Conservation (phyloP, 2,113 vertebrate species). For the Struthidea cinerea region DNA sequence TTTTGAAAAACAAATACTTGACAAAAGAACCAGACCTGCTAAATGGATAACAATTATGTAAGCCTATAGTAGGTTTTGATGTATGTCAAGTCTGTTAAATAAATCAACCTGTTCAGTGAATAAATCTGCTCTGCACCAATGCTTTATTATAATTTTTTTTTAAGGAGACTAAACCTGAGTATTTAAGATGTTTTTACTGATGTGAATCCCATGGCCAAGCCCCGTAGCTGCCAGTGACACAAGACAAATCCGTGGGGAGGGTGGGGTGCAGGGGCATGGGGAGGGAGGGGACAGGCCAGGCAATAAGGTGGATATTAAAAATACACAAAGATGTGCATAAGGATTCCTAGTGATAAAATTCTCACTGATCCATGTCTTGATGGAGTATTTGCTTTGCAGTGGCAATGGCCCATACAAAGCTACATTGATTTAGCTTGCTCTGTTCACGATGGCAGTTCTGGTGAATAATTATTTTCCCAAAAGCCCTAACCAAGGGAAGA, state of each 20-base stretch:
- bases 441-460: conserved; percentile 42
- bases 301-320: conserved; percentile 34
- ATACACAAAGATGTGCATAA: conserved; percentile 20
- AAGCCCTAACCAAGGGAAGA: conserved; percentile 44
- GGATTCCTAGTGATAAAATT: conserved; percentile 41
- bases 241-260: neutral
- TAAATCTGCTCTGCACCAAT: conserved; percentile 67
- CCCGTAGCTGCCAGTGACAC: neutral
- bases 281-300: neutral
- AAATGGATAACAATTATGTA: conserved; percentile 71
- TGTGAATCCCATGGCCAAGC: neutral
- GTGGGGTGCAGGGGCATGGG: neutral
- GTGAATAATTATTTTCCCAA: conserved; percentile 58
- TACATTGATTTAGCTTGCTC: conserved; percentile 50
- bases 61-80: conserved; percentile 67
- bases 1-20: conserved; percentile 72
- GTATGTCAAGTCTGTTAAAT: conserved; percentile 67
- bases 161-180: neutral
- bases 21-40: conserved; percentile 68
- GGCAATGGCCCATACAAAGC: conserved; percentile 54
- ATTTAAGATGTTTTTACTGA: neutral
- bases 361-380: conserved; percentile 51
- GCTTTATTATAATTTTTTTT: neutral
- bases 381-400: conserved; percentile 63
- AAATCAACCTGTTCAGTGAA: conserved; percentile 73